Conservation (phyloP, 2,113 vertebrate species). For the Bathybates hornii region DNA sequence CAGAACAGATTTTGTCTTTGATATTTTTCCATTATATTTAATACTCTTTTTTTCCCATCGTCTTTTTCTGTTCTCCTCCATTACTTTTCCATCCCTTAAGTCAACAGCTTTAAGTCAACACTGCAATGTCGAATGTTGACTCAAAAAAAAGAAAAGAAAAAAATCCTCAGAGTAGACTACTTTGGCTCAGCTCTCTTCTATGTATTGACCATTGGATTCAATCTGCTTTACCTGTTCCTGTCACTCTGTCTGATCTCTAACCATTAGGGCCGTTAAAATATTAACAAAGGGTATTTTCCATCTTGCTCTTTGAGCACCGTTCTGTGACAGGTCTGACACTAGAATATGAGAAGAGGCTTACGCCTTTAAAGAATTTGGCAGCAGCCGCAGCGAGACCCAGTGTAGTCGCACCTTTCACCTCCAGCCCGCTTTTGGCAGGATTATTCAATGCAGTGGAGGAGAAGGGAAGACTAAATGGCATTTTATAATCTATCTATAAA, state of each 20-base stretch:
- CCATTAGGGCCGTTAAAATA: constrained; percentile 14
- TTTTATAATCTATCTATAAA: background rate
- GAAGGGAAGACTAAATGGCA: background rate
- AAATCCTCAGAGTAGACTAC: background rate
- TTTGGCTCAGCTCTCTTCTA: background rate
- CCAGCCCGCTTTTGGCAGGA: background rate
- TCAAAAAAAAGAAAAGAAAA: background rate
- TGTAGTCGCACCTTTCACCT: background rate
- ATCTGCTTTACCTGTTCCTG: background rate
- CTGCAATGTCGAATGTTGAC: background rate
- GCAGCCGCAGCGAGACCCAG: background rate
- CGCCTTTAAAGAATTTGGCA: background rate
- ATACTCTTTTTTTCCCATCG: background rate
- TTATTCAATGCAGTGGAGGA: background rate
- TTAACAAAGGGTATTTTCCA: constrained; percentile 8
- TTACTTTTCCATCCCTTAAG: background rate
- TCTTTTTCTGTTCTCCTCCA: background rate
- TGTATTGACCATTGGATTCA: constrained; percentile 10
- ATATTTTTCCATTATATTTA: constrained; percentile 2
- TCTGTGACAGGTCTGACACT: constrained; percentile 17
- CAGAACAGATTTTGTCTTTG: constrained; percentile 2
- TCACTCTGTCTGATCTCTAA: constrained; percentile 2
- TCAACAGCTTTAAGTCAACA: constrained; percentile 26
- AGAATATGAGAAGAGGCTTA: background rate
- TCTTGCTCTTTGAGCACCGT: background rate